These are phyloP conservation scores for Agrotis puta DNA, from an alignment of 2,888 invertebrate species.

Conservation along the genomic window DNA sequence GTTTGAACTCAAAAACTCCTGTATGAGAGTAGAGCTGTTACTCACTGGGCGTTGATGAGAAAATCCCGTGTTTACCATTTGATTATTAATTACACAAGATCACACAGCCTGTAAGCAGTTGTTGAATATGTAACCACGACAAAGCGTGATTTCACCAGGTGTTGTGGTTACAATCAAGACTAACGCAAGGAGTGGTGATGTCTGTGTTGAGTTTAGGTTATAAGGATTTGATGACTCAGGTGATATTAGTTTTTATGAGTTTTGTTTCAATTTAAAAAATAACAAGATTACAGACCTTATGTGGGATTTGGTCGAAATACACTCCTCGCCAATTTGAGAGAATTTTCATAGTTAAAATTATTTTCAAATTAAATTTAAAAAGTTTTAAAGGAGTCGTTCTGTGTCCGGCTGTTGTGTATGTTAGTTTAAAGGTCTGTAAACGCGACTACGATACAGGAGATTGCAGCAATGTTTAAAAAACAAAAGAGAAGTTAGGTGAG, in stretches of 20 bases:
- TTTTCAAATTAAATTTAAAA: no score
- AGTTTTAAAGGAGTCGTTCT: no score
- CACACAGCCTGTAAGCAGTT: background rate
- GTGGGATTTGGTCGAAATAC: no score
- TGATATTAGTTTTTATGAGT: background rate
- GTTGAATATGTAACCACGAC: constrained; percentile 21
- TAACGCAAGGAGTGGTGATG: background rate
- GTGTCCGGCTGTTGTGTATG: no score
- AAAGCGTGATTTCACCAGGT: constrained; percentile 5
- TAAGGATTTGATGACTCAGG: background rate
- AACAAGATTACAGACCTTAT: no score
- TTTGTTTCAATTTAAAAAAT: background rate
- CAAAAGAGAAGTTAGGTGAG: background rate
- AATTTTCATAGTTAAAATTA: no score
- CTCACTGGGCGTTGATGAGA: background rate
- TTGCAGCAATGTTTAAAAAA: no score
- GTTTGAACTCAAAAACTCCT: no score
- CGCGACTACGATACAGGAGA: no score
- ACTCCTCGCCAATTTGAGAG: no score
- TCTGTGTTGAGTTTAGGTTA: background rate
- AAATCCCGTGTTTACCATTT: background rate
- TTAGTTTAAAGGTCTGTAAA: no score
- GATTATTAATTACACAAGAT: constrained; percentile 30
- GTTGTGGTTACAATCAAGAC: constrained; percentile 14
- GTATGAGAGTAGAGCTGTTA: no score